Conservation (phyloP, 2,888 invertebrate species). For the Drosophila quasianomalipes region DNA sequence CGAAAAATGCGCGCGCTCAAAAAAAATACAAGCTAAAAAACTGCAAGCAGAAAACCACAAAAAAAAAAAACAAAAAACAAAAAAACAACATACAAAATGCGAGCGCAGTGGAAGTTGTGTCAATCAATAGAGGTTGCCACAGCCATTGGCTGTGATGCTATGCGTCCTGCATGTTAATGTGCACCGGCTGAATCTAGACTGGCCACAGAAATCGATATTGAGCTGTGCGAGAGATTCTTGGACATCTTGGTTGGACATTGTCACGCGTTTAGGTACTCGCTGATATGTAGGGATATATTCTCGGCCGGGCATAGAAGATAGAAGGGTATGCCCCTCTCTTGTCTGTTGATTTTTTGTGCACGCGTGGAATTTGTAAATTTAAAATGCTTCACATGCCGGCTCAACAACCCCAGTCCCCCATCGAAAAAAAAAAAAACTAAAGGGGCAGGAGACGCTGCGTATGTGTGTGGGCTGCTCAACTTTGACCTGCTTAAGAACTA, state of each 20-base stretch:
- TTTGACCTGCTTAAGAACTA: conserved; percentile 62
- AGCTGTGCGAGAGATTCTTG: conserved; percentile 52
- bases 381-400: conserved; percentile 70
- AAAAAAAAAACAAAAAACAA: neutral
- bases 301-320: too few species aligned
- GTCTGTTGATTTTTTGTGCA: conserved; percentile 77
- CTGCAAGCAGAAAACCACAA: conserved; percentile 12
- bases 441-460: neutral
- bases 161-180: conserved; percentile 83
- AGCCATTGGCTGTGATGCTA: conserved; percentile 42
- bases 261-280: conserved; percentile 60
- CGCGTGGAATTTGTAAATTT: conserved; percentile 82
- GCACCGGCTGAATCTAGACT: conserved; percentile 32
- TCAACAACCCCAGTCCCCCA: neutral
- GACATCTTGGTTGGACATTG: conserved; percentile 54
- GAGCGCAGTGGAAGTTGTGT: conserved; percentile 79
- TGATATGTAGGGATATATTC: conserved; percentile 20
- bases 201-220: conserved; percentile 58
- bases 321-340: conserved; percentile 30
- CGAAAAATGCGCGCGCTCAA: conserved; percentile 63
- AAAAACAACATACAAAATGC: conserved; percentile 29
- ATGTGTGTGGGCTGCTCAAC: conserved; percentile 25
- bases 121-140: conserved; percentile 81
- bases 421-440: neutral
- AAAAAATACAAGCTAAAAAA: conserved; percentile 23